These are phyloP conservation scores for Ceratina australensis DNA, from an alignment of 1,140 invertebrate species.

Conservation along the genomic window DNA sequence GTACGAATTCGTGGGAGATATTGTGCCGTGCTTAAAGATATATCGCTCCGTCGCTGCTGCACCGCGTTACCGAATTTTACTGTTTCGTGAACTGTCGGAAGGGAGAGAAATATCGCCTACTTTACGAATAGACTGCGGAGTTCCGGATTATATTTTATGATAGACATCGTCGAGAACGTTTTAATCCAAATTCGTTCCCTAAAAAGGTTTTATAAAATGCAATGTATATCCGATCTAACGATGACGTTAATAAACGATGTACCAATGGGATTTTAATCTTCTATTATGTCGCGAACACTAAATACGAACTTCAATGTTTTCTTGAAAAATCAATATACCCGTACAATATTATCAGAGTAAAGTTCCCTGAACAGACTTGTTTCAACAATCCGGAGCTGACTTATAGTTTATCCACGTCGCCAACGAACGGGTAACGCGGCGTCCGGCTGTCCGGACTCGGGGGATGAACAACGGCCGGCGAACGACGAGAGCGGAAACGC, in stretches of 20 bases:
- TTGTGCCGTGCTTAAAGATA: neutral
- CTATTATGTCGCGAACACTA: too few species aligned
- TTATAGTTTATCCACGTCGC: neutral
- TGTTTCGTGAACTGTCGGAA: neutral
- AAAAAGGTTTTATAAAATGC: too few species aligned
- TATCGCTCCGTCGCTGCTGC: neutral
- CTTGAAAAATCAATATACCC: neutral
- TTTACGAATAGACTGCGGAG: too few species aligned
- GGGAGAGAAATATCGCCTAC: too few species aligned
- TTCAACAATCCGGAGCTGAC: neutral
- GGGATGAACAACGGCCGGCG: conserved; percentile 9
- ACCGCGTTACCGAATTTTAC: neutral
- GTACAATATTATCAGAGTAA: neutral
- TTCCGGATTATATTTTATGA: too few species aligned
- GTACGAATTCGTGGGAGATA: neutral
- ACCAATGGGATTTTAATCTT: too few species aligned
- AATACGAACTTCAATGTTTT: neutral
- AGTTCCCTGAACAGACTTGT: neutral
- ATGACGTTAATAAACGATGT: too few species aligned
- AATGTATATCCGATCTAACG: too few species aligned
- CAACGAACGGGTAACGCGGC: neutral
- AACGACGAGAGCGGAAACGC: conserved; percentile 18
- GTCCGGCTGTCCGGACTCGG: neutral
- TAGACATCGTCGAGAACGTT: too few species aligned
- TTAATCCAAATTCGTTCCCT: too few species aligned